A percentile compares a stretch with the other conserved stretches of the same genome.
Evolutionary conservation across 1,140 invertebrate genomes (phyloP).

Genomic region (Musca vetustissima): DNA sequence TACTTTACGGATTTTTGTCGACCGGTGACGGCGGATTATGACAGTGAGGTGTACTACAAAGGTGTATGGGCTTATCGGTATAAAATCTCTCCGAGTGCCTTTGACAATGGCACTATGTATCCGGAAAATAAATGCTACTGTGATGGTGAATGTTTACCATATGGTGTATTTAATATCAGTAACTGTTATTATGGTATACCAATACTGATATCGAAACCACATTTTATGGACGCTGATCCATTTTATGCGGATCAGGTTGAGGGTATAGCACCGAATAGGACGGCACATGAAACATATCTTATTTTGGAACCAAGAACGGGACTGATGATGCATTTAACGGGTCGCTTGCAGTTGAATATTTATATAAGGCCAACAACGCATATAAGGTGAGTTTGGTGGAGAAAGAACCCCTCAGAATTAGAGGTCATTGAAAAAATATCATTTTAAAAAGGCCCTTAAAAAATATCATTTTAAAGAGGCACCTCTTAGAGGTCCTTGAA

Average conservation of each 20-base stretch:
- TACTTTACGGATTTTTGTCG: conserved; percentile 73
- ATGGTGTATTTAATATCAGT: conserved; percentile 67
- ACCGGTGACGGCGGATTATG: conserved; percentile 61
- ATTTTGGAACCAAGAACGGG: conserved; percentile 74
- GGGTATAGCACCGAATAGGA: conserved; percentile 70
- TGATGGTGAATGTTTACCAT: conserved; percentile 66
- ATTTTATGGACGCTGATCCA: conserved; percentile 79
- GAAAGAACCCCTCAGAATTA: no score
- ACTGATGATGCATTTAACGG: conserved; percentile 70
- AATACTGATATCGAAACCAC: conserved; percentile 79
- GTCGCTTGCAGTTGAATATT: conserved; percentile 73
- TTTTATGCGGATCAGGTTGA: conserved; percentile 64
- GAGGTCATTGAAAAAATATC: no score
- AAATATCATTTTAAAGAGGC: no score
- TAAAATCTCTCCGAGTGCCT: conserved; percentile 57
- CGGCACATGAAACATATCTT: conserved; percentile 70
- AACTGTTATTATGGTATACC: conserved; percentile 72
- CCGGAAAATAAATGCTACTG: conserved; percentile 69
- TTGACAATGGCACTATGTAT: conserved; percentile 64
- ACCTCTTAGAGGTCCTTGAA: no score
- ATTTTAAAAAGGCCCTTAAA: no score
- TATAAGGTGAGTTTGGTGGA: conserved; percentile 68
- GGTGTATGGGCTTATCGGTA: conserved; percentile 63
- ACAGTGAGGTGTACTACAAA: conserved; percentile 56
- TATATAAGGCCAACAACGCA: conserved; percentile 64